These are phyloP conservation scores for Xestoiulus laeticollis DNA, from an alignment of 2,888 invertebrate species.

Conservation along the genomic window DNA sequence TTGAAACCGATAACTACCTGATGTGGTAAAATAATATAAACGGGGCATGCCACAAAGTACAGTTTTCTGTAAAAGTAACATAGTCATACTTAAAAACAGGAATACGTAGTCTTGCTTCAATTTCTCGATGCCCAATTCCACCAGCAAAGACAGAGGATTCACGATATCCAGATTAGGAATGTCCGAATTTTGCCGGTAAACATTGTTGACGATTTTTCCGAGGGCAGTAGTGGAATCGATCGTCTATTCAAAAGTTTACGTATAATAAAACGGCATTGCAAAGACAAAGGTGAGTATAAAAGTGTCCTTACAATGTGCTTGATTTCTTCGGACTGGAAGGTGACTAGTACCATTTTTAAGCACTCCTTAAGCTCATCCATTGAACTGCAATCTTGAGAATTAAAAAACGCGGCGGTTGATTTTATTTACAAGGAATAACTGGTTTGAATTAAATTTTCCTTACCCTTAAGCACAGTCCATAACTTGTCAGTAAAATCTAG, in stretches of 20 bases:
- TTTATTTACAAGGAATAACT: no score
- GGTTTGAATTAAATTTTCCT: no score
- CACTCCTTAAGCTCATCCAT: not conserved
- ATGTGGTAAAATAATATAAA: no score
- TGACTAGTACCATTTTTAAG: not conserved
- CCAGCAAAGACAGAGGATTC: conserved; percentile 53
- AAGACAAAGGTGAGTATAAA: not conserved
- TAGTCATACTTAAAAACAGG: conserved; percentile 55
- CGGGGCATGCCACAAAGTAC: no score
- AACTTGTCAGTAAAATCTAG: conserved; percentile 49
- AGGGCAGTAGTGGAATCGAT: not conserved
- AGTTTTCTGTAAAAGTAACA: no score
- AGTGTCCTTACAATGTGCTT: conserved; percentile 36
- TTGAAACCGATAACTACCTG: no score
- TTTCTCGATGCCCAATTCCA: conserved; percentile 58
- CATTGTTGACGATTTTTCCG: conserved; percentile 39
- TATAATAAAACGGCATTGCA: not conserved
- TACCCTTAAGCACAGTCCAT: conserved; percentile 50
- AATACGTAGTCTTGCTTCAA: conserved; percentile 56
- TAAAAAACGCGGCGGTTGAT: not conserved
- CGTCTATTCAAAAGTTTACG: not conserved
- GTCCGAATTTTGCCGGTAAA: not conserved
- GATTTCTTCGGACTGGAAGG: conserved; percentile 23
- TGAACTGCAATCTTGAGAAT: conserved; percentile 43
- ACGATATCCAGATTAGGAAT: conserved; percentile 22